These are phyloP conservation scores for Paracanthobrama guichenoti DNA, from an alignment of 2,113 vertebrate genomes.

Conservation along the genomic window DNA sequence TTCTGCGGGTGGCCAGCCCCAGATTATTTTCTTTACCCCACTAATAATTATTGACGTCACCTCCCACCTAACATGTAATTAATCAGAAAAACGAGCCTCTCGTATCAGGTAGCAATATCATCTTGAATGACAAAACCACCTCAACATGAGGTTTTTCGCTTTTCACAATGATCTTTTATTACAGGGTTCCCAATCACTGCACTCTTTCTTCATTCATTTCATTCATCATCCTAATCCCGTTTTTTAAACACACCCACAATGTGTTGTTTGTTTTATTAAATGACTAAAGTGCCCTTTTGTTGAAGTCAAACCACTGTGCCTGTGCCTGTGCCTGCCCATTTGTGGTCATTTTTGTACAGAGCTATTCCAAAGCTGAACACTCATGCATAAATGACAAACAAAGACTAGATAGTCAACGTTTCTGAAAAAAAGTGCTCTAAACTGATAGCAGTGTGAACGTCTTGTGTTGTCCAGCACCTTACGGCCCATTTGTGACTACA, in stretches of 20 bases:
- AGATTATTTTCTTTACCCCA: slow-evolving; percentile 36
- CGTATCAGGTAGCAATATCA: slow-evolving; percentile 49
- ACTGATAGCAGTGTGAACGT: not conserved
- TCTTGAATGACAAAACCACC: slow-evolving; percentile 51
- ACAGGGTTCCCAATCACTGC: slow-evolving; percentile 42
- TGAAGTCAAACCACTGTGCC: slow-evolving; percentile 30
- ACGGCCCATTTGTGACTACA: too few species aligned
- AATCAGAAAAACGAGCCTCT: slow-evolving; percentile 39
- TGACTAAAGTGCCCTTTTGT: slow-evolving; percentile 50
- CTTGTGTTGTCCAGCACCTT: not conserved
- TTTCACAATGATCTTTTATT: slow-evolving; percentile 53
- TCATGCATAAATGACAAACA: not conserved
- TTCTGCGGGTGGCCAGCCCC: slow-evolving; percentile 19
- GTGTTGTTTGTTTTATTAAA: slow-evolving; percentile 53
- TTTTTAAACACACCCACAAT: slow-evolving; percentile 47
- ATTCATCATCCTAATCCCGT: slow-evolving; percentile 54
- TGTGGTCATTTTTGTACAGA: not conserved
- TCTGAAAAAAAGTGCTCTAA: too few species aligned
- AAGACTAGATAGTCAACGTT: not conserved
- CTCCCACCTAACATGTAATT: slow-evolving; percentile 42
- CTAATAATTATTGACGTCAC: slow-evolving; percentile 15
- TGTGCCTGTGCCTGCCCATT: slow-evolving; percentile 32
- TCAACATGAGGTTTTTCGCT: slow-evolving; percentile 31
- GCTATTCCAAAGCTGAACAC: not conserved
- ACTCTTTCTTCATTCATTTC: slow-evolving; percentile 49